Conservation (phyloP, 2,888 invertebrate genomes). For the Ectemnius lituratus region DNA sequence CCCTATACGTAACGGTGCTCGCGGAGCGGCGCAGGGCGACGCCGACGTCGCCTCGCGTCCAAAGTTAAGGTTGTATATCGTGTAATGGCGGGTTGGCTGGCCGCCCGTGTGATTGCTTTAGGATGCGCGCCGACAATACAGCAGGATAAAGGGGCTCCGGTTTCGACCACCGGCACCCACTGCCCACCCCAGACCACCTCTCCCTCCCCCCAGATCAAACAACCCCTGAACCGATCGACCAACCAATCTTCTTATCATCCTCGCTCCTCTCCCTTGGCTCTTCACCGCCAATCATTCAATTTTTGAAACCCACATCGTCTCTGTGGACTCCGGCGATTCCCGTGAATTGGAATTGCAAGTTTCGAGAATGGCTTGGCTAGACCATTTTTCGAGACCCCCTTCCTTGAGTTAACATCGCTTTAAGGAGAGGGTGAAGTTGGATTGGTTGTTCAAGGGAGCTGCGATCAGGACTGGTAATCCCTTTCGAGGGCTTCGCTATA, state of each 20-base stretch:
- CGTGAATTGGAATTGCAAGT: neutral
- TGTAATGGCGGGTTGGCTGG: slow-evolving; percentile 64
- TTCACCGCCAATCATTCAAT: neutral
- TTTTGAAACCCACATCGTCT: neutral
- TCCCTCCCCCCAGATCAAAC: neutral
- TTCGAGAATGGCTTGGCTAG: neutral
- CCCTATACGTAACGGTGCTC: slow-evolving; percentile 74
- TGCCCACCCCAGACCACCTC: neutral
- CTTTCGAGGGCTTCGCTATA: neutral
- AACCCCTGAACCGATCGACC: slow-evolving; percentile 7
- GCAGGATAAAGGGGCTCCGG: slow-evolving; percentile 66
- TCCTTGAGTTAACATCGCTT: neutral
- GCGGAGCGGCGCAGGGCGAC: slow-evolving; percentile 31
- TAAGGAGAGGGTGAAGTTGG: neutral
- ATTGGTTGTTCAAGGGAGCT: neutral
- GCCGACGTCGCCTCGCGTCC: slow-evolving; percentile 57
- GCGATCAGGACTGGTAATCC: slow-evolving; percentile 1
- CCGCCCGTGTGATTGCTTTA: slow-evolving; percentile 76
- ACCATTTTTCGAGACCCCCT: too few species aligned
- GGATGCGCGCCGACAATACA: slow-evolving; percentile 71
- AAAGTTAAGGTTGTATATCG: slow-evolving; percentile 63
- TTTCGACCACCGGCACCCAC: slow-evolving; percentile 50
- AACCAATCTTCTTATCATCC: slow-evolving; percentile 4
- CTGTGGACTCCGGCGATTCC: neutral
- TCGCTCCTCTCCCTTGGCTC: neutral